phyloP scores from a whole-genome alignment of 2,888 invertebrate genomes.

The Xylota segnis region DNA sequence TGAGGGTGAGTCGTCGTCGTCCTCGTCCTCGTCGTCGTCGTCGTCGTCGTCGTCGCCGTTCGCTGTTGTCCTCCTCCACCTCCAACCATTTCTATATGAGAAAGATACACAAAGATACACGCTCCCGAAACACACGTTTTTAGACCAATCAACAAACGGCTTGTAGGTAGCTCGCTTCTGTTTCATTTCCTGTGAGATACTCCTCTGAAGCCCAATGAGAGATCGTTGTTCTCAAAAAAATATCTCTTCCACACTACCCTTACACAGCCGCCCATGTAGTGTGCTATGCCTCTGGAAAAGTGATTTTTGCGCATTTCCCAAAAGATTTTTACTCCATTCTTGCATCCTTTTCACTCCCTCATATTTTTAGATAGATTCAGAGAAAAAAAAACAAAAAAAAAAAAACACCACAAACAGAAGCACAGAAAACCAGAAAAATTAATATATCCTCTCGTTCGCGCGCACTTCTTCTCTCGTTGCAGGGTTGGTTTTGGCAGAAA shows the following conservation, averaged over 20 bases:
- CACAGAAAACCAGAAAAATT: slow-evolving; percentile 38
- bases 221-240: slow-evolving; percentile 66
- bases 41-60: slow-evolving; percentile 34
- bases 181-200: slow-evolving; percentile 69
- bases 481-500: slow-evolving; percentile 78
- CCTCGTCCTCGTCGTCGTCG: neutral
- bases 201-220: slow-evolving; percentile 72
- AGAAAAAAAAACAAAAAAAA: neutral
- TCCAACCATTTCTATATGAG: neutral
- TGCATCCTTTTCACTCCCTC: slow-evolving; percentile 76
- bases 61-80: neutral
- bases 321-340: slow-evolving; percentile 65
- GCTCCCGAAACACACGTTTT: slow-evolving; percentile 42
- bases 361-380: slow-evolving; percentile 64
- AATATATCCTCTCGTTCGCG: slow-evolving; percentile 60
- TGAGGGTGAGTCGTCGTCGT: slow-evolving; percentile 51
- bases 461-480: slow-evolving; percentile 60
- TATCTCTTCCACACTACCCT: slow-evolving; percentile 39
- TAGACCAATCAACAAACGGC: slow-evolving; percentile 73
- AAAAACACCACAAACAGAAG: neutral
- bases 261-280: slow-evolving; percentile 49
- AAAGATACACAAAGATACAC: slow-evolving; percentile 54
- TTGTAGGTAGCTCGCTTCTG: slow-evolving; percentile 46
- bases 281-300: slow-evolving; percentile 35
- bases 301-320: slow-evolving; percentile 77